Conservation (phyloP, 2,888 invertebrate genomes). For the Sthenelais limicola region DNA sequence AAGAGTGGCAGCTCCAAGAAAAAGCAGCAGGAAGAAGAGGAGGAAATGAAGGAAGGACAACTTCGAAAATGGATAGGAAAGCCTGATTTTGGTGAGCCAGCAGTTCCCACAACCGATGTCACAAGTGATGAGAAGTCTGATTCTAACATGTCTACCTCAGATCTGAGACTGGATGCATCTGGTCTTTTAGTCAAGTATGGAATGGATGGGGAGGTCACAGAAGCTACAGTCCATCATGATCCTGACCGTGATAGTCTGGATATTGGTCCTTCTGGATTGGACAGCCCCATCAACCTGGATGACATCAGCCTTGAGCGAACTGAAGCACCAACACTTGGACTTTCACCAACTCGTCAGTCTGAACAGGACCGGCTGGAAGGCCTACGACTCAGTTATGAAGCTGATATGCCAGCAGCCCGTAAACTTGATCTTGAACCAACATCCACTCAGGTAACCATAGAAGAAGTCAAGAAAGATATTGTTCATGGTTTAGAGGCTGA, state of each 20-base stretch:
- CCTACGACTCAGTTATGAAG: slow-evolving; percentile 30
- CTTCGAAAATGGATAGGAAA: slow-evolving; percentile 39
- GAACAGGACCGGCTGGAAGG: slow-evolving; percentile 20
- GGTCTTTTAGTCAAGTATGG: slow-evolving; percentile 21
- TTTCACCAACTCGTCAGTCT: slow-evolving; percentile 24
- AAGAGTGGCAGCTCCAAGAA: slow-evolving; percentile 38
- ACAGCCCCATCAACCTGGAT: background rate
- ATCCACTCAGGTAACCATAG: no score
- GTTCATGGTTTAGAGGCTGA: no score
- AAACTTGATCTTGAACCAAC: slow-evolving; percentile 14
- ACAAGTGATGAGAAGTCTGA: slow-evolving; percentile 14
- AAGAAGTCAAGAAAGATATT: no score
- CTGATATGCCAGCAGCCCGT: background rate
- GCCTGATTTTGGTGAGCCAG: slow-evolving; percentile 25
- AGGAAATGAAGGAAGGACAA: background rate
- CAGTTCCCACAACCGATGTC: background rate
- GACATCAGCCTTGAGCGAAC: slow-evolving; percentile 7
- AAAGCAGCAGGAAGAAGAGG: slow-evolving; percentile 26
- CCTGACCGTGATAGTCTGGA: background rate
- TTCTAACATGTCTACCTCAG: slow-evolving; percentile 14
- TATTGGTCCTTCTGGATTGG: no score
- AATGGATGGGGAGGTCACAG: background rate
- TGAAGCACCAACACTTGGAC: slow-evolving; percentile 21
- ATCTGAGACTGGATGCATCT: slow-evolving; percentile 21
- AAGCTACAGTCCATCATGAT: slow-evolving; percentile 12